These are phyloP conservation scores for Corvus hawaiiensis DNA, from an alignment of 2,113 vertebrate genomes.

Conservation along the genomic window DNA sequence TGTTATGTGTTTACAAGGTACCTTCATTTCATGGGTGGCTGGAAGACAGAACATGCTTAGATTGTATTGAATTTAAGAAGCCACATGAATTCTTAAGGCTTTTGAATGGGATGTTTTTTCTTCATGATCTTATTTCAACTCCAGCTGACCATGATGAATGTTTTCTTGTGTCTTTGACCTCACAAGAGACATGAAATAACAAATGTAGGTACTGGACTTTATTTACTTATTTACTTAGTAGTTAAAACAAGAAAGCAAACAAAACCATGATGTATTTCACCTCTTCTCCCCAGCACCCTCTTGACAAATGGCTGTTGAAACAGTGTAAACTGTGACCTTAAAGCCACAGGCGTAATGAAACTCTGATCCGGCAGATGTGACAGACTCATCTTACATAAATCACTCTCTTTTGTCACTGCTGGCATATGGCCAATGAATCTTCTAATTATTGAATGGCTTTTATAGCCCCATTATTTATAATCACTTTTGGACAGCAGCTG, in stretches of 20 bases:
- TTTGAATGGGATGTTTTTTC: background rate
- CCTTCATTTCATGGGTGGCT: conserved; percentile 47
- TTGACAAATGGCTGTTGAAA: conserved; percentile 50
- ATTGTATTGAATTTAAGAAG: background rate
- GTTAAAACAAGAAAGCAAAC: conserved; percentile 46
- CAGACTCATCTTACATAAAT: conserved; percentile 64
- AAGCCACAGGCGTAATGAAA: conserved; percentile 36
- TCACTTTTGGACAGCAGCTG: conserved; percentile 69
- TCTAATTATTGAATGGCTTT: conserved; percentile 73
- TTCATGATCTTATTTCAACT: background rate
- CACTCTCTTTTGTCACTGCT: conserved; percentile 63
- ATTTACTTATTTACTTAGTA: conserved; percentile 49
- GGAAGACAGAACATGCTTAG: background rate
- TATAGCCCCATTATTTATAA: conserved; percentile 74
- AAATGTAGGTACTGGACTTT: background rate
- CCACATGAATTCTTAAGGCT: background rate
- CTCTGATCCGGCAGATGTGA: conserved; percentile 65
- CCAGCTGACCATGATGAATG: background rate
- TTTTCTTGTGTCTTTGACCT: background rate
- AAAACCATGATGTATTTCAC: background rate
- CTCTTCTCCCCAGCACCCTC: background rate
- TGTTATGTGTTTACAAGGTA: background rate
- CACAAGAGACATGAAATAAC: background rate
- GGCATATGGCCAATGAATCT: conserved; percentile 74
- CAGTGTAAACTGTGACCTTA: conserved; percentile 39